Conservation (phyloP, 1,140 invertebrate species). For the Temnothorax nylanderi region DNA sequence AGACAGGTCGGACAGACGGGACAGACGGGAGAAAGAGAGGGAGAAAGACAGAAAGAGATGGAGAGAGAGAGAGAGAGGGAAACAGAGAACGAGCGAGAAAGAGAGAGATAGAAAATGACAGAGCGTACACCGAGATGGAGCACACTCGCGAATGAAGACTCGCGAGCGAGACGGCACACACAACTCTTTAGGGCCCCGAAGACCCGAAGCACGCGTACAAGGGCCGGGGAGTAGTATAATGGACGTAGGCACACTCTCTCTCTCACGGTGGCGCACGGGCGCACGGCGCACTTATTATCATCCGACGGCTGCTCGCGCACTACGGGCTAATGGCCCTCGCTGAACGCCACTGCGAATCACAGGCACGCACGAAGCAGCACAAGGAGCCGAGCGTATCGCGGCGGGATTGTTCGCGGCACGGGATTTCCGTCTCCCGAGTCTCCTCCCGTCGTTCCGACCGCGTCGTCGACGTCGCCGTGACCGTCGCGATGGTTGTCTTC, state of each 20-base stretch:
- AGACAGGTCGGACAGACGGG: constrained; percentile 65
- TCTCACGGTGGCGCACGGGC: background rate
- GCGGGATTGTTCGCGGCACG: background rate
- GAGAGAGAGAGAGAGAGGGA: background rate
- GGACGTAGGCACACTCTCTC: background rate
- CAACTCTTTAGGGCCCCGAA: background rate
- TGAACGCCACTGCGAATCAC: constrained; percentile 59
- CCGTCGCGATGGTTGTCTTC: background rate
- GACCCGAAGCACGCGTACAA: background rate
- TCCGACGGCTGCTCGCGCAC: background rate
- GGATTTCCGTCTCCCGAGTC: too few species aligned
- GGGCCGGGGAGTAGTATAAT: background rate
- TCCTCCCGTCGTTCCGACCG: constrained; percentile 11
- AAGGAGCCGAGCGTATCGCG: background rate
- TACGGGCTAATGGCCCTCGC: background rate
- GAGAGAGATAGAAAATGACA: constrained; percentile 15
- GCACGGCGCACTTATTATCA: background rate
- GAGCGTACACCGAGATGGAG: constrained; percentile 28
- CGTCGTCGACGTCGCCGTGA: background rate
- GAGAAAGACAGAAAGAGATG: constrained; percentile 6
- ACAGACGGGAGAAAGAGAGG: background rate
- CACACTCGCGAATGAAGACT: background rate
- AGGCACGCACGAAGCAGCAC: constrained; percentile 17
- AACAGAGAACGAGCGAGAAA: background rate
- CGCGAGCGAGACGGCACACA: background rate